Evolutionary conservation across 2,113 vertebrate genomes (phyloP), one percentile per base, ranked within the genome.

Genomic region (Cnemophilus loriae): DNA sequence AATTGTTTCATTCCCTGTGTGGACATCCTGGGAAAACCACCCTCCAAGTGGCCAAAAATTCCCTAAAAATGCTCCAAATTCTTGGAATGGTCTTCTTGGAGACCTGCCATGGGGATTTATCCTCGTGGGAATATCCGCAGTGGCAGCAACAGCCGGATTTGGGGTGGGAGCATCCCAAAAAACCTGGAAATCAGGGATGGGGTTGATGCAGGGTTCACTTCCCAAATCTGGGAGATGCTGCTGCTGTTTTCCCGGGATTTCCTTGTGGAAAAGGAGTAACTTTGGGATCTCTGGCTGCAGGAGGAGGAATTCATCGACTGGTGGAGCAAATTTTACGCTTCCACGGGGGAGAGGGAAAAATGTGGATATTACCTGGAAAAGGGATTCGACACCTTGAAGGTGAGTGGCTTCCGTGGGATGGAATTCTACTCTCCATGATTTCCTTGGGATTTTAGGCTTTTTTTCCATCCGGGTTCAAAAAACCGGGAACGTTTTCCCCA

Each of bases 301-400:
- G 99, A 98, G 61, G 99, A 99, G 60, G 99, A 99, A 26, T 98
- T 98, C 96, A 98, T 99, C 19, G 99, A 99, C 87, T 99, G 99
- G 99, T 99, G 99, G 99, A 99, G 99, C 96, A 99, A 99, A 90
- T 99, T 99, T 90, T 99, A 99, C 4, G 99, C 99, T 21, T 99
- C 99, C 1, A 97, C 86, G 0, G 99, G 99, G 73, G 98, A 99
- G 89, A 99, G 96, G 12, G 98, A 98, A 59, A 99, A 99, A 86
- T 99, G 98, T 21, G 99, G 99, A 18, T 97, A 95, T 39, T 99
- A 99, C 74, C 73, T 99, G 93, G 99, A 99, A 81, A 98, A 98
- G 94, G 99, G 99, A 84, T 98, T 98, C 13, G 99, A 99, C 95
- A 99, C 98, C 1, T 95, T 99, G 64, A 97, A 99, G 99, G 99